Conservation (phyloP, 2,888 invertebrate species). For the Anodontia alba region DNA sequence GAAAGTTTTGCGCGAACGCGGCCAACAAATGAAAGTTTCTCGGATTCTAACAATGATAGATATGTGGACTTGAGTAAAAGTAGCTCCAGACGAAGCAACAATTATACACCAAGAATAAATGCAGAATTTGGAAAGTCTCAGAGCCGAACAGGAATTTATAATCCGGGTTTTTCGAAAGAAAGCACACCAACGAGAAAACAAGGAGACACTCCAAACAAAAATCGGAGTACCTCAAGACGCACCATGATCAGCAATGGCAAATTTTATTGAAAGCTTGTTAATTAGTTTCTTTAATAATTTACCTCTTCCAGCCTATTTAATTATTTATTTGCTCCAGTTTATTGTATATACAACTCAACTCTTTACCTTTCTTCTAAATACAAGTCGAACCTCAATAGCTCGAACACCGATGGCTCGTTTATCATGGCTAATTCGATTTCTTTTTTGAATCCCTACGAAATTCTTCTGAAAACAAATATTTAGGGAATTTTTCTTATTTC, state of each 20-base stretch:
- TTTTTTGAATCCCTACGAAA: too few relatives aligned
- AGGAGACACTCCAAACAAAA: neutral
- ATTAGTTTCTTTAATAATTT: too few relatives aligned
- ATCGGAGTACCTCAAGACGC: neutral
- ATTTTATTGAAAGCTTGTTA: too few relatives aligned
- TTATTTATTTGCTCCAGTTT: too few relatives aligned
- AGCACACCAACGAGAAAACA: neutral
- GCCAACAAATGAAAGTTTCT: conserved; percentile 34
- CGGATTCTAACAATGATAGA: conserved; percentile 39
- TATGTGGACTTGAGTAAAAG: conserved; percentile 38
- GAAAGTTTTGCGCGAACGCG: conserved; percentile 63
- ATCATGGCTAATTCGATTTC: too few relatives aligned
- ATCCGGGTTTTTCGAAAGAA: neutral
- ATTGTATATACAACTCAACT: too few relatives aligned
- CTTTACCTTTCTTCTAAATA: too few relatives aligned
- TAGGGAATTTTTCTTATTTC: too few relatives aligned
- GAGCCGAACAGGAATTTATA: neutral
- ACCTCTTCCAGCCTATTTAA: too few relatives aligned
- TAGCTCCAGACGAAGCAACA: conserved; percentile 24
- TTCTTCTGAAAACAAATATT: too few relatives aligned
- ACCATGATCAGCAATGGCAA: neutral
- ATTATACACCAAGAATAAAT: conserved; percentile 48
- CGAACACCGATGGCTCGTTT: too few relatives aligned
- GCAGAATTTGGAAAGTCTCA: conserved; percentile 28
- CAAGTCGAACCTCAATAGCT: too few relatives aligned